Base-by-base conservation (phyloP, 1,140 invertebrate genomes). In the Latrodectus geometricus region DNA sequence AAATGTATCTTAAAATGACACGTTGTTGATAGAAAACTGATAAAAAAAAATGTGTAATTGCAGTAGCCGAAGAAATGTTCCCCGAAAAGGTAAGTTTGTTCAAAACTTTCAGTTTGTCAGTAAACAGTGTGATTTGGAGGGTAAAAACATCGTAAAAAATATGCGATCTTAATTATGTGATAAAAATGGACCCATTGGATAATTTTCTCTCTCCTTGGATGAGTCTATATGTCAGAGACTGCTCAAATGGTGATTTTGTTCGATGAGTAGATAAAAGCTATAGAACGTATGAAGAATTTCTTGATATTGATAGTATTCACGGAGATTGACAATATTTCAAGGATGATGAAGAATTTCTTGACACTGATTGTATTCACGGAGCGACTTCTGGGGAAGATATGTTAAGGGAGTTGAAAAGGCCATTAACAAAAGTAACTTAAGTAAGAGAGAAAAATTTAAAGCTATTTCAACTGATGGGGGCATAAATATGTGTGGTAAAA, bases 61-160 rank as follows among this genome's bases (percentile, higher is more conserved):
- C 89, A 88, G 90, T 90, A 87, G 90, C 86, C 68, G 88, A 90
- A 89, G 88, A 89, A 88, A 88, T 91, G 65, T 90, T 89, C 89
- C 89, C 90, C 66, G 84, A 89, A 86, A 87, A 89, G 87, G 78
- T 50, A 77, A 69, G 87, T 50, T 73, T 87, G 65, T 82, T 87
- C 48, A 78, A 80, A 86, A 83, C 52, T 35, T 73, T 79, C 20
- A 65, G 80, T 78, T 83, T 88, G 35, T 88, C 85, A 65, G 65
- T n/a, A 75, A 88, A 86, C n/a, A 88, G 20, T 48, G 70, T 74
- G 20, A 23, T 20, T 74, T 3, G 49, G 23, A 69, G 72, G 56
- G 72, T 77, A 8, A 52, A 75, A 15, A 61, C 23, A 85, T 85
- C n/a, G 72, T 15, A 69, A 21, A 85, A 49, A 48, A 75, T 61